Conservation (phyloP, 2,797 vertebrate genomes). For the Mus spretus region DNA sequence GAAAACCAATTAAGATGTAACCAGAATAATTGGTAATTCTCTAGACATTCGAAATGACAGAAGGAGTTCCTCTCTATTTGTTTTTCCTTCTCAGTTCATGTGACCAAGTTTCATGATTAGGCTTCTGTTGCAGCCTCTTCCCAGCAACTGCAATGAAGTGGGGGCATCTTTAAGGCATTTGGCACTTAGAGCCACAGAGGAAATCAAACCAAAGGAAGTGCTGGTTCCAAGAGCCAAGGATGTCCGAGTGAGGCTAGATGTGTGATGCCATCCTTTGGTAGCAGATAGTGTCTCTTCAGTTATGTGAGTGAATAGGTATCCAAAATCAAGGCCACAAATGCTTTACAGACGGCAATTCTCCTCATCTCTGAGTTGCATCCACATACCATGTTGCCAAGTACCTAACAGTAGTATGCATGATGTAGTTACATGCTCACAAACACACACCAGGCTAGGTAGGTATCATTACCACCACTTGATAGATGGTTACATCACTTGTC, state of each 20-base stretch:
- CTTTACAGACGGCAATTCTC: neutral
- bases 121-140: neutral
- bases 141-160: neutral
- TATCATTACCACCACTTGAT: slow-evolving; percentile 32
- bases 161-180: neutral
- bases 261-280: neutral
- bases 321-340: neutral
- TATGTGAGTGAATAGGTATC: neutral
- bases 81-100: neutral
- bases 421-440: neutral
- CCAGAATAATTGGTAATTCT: neutral
- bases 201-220: neutral
- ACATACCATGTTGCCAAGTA: neutral
- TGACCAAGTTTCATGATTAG: neutral
- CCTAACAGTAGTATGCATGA: neutral
- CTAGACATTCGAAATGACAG: slow-evolving; percentile 7
- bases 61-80: neutral
- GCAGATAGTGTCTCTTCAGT: neutral
- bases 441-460: slow-evolving; percentile 27
- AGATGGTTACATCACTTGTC: slow-evolving; percentile 62
- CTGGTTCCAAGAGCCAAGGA: neutral
- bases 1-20: neutral
- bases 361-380: neutral
- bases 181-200: neutral
- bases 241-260: neutral